Evolutionary conservation across 2,888 invertebrate species (phyloP).

Genomic region (Nymphalis polychloros): DNA sequence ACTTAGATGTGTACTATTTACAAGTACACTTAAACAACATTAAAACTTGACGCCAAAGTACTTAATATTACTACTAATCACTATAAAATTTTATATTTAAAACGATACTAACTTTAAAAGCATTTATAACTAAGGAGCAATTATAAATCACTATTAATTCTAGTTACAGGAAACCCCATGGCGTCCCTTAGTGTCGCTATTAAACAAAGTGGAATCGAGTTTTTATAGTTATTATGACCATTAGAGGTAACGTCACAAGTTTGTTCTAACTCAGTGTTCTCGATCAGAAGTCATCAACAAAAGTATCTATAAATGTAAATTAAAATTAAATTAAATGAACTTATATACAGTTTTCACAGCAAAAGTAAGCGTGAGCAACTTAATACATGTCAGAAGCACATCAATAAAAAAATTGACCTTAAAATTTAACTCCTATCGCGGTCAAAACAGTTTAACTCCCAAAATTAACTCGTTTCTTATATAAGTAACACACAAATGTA

Average conservation of each 20-base stretch:
- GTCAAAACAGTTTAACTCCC: too few relatives aligned
- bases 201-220: slow-evolving; percentile 29
- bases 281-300: background rate
- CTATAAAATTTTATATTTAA: background rate
- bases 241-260: slow-evolving; percentile 21
- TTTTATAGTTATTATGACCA: slow-evolving; percentile 32
- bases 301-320: background rate
- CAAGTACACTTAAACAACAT: background rate
- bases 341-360: background rate
- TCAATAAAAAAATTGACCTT: too few relatives aligned
- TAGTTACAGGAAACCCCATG: slow-evolving; percentile 4
- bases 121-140: background rate
- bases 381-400: background rate
- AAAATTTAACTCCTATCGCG: too few relatives aligned
- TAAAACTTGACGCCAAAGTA: background rate
- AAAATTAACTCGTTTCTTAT: too few relatives aligned
- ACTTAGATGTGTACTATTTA: background rate
- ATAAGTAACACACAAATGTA: too few relatives aligned
- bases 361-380: background rate
- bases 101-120: slow-evolving; percentile 5
- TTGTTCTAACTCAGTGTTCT: background rate
- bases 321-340: background rate
- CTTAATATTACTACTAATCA: background rate
- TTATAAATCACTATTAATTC: slow-evolving; percentile 11
- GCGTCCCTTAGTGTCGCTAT: slow-evolving; percentile 22